Conservation (phyloP, 2,113 vertebrate species). For the Petrocephalus microphthalmus region DNA sequence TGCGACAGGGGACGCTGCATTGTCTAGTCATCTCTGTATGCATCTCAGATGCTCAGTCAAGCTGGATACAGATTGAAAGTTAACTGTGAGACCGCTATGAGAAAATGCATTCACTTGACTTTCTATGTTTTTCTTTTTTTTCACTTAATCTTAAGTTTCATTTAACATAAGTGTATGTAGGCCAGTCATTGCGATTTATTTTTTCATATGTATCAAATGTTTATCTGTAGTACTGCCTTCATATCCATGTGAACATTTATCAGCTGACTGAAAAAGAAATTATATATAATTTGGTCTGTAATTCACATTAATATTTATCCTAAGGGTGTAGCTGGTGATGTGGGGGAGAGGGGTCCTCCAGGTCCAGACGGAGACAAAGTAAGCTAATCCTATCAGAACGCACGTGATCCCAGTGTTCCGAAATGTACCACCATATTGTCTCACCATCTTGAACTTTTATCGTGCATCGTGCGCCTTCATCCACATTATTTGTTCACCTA, state of each 20-base stretch:
- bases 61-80: background rate
- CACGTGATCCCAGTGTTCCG: background rate
- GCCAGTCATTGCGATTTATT: background rate
- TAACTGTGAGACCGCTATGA: background rate
- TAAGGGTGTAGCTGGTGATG: conserved; percentile 80
- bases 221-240: background rate
- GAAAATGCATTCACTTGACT: background rate
- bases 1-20: no score
- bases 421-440: background rate
- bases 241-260: background rate
- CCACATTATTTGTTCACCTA: background rate
- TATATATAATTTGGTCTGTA: background rate
- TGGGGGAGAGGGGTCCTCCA: conserved; percentile 79
- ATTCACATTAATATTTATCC: conserved; percentile 11
- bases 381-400: conserved; percentile 38
- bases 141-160: no score
- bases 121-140: no score
- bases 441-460: background rate
- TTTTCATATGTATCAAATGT: background rate
- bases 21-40: no score
- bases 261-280: background rate
- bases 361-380: conserved; percentile 89
- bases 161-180: background rate
- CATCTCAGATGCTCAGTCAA: background rate
- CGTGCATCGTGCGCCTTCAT: background rate